Evolutionary conservation across 2,113 vertebrate genomes (phyloP).

Genomic region (Alaudala cheleensis): DNA sequence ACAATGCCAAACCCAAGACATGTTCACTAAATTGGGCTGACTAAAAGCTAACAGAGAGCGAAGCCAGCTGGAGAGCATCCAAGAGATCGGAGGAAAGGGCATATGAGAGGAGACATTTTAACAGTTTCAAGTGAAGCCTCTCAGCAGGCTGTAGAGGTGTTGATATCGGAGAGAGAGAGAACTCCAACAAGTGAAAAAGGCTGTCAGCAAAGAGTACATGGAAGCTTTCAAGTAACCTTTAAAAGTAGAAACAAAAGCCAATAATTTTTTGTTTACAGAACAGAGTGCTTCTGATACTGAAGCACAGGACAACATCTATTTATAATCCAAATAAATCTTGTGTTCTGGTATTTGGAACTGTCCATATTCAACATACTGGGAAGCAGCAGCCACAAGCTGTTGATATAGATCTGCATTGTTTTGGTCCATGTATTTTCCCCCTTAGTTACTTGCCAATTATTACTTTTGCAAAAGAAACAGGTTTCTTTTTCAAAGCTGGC

Average conservation of each 20-base stretch:
- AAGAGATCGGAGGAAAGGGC: not conserved
- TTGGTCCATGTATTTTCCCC: not conserved
- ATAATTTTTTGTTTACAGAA: conserved; percentile 34
- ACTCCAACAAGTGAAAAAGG: not conserved
- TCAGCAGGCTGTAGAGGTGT: not conserved
- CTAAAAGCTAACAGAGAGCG: not conserved
- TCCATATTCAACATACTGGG: not conserved
- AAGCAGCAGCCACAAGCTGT: not conserved
- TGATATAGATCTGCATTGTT: not conserved
- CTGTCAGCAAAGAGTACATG: not conserved
- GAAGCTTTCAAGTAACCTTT: not conserved
- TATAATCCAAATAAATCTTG: conserved; percentile 60
- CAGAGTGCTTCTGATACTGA: conserved; percentile 31
- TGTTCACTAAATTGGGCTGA: not conserved
- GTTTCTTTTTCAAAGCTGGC: not conserved
- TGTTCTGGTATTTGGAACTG: conserved; percentile 45
- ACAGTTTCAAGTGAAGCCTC: not conserved
- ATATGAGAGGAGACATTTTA: not conserved
- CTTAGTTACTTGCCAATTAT: not conserved
- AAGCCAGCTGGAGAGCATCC: conserved; percentile 30
- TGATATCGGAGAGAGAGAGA: not conserved
- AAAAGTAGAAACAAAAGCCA: not conserved
- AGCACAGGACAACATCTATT: conserved; percentile 59
- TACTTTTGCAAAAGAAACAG: not conserved
- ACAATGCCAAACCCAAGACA: not conserved